Evolutionary conservation across 2,888 invertebrate species (phyloP), one percentile per base, ranked within the genome.

Genomic region (Petrolisthes cinctipes): DNA sequence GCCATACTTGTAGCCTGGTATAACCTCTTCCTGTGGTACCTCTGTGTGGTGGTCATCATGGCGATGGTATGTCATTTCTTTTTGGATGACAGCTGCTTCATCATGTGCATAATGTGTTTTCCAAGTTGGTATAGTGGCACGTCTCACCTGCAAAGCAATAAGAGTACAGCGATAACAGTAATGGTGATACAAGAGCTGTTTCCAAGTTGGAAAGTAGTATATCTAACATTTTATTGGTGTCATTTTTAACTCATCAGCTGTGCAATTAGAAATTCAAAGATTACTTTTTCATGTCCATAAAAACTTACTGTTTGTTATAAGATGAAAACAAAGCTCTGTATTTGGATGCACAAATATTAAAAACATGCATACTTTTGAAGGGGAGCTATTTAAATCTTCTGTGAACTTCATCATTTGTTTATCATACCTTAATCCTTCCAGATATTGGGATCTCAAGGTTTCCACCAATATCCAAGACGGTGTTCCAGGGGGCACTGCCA

Each of bases 401-500:
- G 37, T 37, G 37, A 37, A 37, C 37, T 37, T 37, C 37, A 37
- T 37, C 37, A 37, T 37, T 37, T 37, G 37, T 37, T 37, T 37
- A 37, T 37, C 37, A 37, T 91, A 94, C 94, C 92, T 93, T 93
- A 11, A 92, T 94, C 91, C 94, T 95, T 53, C 94, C 93, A 66
- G 94, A 94, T 5, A 96, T 93, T 14, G 95, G 94, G 90, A 96
- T 95, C 90, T 93, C 93, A 54, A 96, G 94, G 90, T 94, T 91
- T 4, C 91, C 91, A 3, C 93, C 93, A 66, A 94, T 92, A 85
- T 94, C 94, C 79, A 96, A 92, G 86, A 94, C 94, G 57, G 94
- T 94, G 93, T 95, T 95, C 96, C 96, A 96, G 0, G 95, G 94
- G 88, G 93, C 93, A 0, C 95, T 93, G 66, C 93, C 93, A 0